Evolutionary conservation across 2,113 vertebrate species (phyloP).

Genomic region (Hemicordylus capensis): DNA sequence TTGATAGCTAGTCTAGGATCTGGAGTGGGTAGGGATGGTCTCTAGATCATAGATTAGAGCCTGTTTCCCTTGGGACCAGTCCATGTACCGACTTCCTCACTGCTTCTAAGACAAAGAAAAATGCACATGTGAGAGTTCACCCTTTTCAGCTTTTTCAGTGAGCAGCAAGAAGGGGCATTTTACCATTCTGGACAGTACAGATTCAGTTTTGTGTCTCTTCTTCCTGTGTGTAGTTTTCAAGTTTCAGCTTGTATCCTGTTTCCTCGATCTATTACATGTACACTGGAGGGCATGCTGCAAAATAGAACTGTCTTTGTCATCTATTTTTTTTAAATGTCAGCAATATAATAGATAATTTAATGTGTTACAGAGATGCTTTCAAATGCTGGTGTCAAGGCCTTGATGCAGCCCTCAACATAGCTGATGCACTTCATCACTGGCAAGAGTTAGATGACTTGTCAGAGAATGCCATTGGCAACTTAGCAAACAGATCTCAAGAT

Average conservation of each 20-base stretch:
- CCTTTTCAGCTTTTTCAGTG: background rate
- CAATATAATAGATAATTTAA: conserved; percentile 38
- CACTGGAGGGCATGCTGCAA: conserved; percentile 26
- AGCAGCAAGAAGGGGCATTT: background rate
- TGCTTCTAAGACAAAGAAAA: background rate
- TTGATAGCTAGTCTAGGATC: background rate
- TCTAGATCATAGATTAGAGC: background rate
- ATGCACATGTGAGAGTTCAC: background rate
- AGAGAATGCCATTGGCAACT: conserved; percentile 26
- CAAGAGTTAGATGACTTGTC: conserved; percentile 73
- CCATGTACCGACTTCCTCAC: background rate
- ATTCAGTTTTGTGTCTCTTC: background rate
- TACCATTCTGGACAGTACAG: background rate
- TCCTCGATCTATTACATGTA: conserved; percentile 6
- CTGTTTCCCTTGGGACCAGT: background rate
- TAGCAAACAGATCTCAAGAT: conserved; percentile 55
- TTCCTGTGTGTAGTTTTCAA: background rate
- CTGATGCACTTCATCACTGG: conserved; percentile 84
- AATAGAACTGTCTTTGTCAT: conserved; percentile 51
- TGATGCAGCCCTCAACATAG: conserved; percentile 82
- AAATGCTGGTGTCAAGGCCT: conserved; percentile 89
- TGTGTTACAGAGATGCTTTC: conserved; percentile 82
- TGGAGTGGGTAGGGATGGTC: background rate
- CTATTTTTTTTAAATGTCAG: conserved; percentile 51
- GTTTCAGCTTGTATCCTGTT: background rate